phyloP scores from a whole-genome alignment of 2,888 invertebrate species.

The Hedya salicella region DNA sequence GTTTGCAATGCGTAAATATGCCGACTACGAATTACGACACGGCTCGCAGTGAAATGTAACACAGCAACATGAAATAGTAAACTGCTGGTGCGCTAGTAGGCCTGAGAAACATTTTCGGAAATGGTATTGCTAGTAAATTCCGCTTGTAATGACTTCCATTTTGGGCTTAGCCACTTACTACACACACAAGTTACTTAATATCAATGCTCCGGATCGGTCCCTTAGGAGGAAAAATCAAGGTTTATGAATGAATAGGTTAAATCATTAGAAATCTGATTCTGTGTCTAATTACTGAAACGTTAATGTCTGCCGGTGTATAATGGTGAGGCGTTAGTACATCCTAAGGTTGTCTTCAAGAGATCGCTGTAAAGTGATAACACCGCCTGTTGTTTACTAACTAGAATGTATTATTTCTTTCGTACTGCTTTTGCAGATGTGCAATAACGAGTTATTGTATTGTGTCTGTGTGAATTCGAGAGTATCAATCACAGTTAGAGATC shows the following conservation, averaged over 20 bases:
- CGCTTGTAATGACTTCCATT: conserved; percentile 49
- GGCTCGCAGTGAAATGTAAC: conserved; percentile 49
- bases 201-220: conserved; percentile 31
- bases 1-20: conserved; percentile 56
- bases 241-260: not conserved
- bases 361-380: too few species aligned
- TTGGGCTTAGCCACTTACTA: conserved; percentile 48
- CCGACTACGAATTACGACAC: conserved; percentile 43
- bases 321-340: too few species aligned
- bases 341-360: too few species aligned
- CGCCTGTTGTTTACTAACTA: too few species aligned
- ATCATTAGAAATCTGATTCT: conserved; percentile 8
- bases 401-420: too few species aligned
- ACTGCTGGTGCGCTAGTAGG: conserved; percentile 45
- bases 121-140: conserved; percentile 51
- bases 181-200: conserved; percentile 49
- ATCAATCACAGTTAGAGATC: too few species aligned
- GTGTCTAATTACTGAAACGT: not conserved
- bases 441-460: too few species aligned
- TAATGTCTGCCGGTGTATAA: too few species aligned
- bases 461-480: too few species aligned
- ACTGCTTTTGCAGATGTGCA: too few species aligned
- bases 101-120: conserved; percentile 49
- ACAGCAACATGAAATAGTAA: conserved; percentile 51
- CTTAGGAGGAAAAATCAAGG: conserved; percentile 24